Evolutionary conservation across 2,797 vertebrate genomes (phyloP).

Genomic region (Columba guinea): DNA sequence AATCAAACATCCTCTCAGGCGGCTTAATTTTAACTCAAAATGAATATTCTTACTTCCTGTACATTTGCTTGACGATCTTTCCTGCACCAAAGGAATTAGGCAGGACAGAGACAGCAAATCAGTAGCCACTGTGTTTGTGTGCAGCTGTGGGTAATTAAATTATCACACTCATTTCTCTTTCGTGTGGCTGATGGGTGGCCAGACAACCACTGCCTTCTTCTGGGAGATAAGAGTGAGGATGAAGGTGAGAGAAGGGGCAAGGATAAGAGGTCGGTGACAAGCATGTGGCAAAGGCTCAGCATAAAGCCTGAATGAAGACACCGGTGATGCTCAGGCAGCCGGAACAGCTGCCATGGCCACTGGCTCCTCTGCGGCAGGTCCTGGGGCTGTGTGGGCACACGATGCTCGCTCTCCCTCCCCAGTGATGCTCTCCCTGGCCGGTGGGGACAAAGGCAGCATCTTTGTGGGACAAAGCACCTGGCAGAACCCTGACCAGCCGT

Average conservation of each 20-base stretch:
- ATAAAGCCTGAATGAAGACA: not conserved
- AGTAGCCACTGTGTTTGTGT: rapidly evolving
- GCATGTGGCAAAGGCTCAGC: rapidly evolving
- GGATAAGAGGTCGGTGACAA: not conserved
- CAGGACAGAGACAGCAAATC: not conserved
- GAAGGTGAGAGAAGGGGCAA: not conserved
- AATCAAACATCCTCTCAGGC: not conserved
- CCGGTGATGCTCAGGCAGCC: rapidly evolving
- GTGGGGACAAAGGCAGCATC: not conserved
- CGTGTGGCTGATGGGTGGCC: not conserved
- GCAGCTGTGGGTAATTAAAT: not conserved
- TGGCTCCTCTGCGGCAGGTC: rapidly evolving
- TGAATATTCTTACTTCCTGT: not conserved
- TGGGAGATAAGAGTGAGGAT: not conserved
- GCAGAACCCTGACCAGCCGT: rapidly evolving
- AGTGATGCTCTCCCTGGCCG: not conserved
- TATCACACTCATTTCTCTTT: not conserved
- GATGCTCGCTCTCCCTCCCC: too few relatives aligned
- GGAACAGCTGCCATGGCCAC: rapidly evolving
- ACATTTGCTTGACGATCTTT: not conserved
- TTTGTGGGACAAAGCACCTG: not conserved
- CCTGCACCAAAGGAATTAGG: not conserved
- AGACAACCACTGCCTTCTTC: not conserved
- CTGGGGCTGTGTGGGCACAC: too few relatives aligned
- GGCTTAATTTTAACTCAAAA: not conserved